Base-by-base conservation (phyloP, 2,888 invertebrate genomes). In the Limenitis camilla region DNA sequence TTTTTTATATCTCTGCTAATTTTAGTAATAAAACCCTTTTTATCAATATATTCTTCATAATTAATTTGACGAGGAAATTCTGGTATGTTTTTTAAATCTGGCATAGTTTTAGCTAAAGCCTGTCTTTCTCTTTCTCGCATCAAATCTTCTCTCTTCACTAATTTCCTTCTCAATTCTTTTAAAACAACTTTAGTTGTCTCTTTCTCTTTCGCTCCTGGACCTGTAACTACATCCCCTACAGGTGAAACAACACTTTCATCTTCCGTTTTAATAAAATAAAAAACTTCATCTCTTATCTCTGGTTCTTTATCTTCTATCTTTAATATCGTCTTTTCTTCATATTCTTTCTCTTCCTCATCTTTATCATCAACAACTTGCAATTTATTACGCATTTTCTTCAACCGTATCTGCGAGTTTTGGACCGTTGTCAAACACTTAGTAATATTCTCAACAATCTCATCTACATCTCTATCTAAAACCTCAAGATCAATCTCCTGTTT, bases 61-160 rank as follows among this genome's bases (percentile, higher is more conserved):
- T 72, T 60, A 6, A 86, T 87, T 52, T 88, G 88, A 39, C 86
- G 71, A 0, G 87, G 86, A 40, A 88, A 88, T 42, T 88, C 86
- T 0, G 88, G 88, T 8, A 83, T 50, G 1, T 65, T 64, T 60
- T 78, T 78, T 1, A 81, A 51, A 8, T 81, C 76, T 0, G 88
- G 88, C 88, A 88, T 88, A 0, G 87, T 86, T 68, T 85, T 87
- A 1, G 67, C 76, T 9, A 88, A 60, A 8, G 88, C 88, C 60
- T 80, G 83, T 30, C 84, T 77, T 57, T 88, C 88, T 52, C 88
- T 72, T 55, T 85, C 87, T 2, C 87, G 68, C 88, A 88, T 88
- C 2, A 81, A 52, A 46, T 88, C 88, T 47, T 88, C 88, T 59
- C 88, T 65, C 60, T 81, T 83, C 36, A 85, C 82, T 59, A 88